Evolutionary conservation across 2,797 vertebrate genomes (phyloP).

Genomic region (Erethizon dorsatum): DNA sequence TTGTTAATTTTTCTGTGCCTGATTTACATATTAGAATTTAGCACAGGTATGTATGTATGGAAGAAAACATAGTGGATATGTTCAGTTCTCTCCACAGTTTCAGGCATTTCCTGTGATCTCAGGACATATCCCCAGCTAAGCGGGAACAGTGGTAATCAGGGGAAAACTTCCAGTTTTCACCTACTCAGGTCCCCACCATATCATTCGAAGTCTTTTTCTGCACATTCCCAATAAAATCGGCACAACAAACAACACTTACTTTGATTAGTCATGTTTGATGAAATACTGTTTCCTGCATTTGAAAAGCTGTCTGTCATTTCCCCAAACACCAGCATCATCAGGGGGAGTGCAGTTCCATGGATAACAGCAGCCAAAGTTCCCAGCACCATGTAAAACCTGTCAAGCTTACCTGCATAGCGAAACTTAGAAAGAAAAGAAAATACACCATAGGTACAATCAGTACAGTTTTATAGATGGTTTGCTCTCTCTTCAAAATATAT

Average conservation of each 20-base stretch:
- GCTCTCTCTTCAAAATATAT: background rate
- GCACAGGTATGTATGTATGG: background rate
- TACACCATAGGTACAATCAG: background rate
- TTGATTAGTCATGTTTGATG: fast-evolving
- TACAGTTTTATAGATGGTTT: background rate
- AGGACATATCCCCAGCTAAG: background rate
- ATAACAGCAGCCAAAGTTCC: slow-evolving; percentile 91
- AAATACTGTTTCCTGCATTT: background rate
- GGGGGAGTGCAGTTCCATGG: slow-evolving; percentile 93
- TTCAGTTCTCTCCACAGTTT: background rate
- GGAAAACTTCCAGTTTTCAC: background rate
- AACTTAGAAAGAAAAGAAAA: slow-evolving; percentile 90
- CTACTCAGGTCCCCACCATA: background rate
- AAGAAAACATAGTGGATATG: background rate
- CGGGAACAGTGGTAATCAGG: background rate
- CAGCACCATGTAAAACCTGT: slow-evolving; percentile 91
- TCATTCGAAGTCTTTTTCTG: background rate
- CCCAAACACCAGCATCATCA: slow-evolving; percentile 95
- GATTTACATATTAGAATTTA: background rate
- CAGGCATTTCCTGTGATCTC: background rate
- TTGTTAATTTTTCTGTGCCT: background rate
- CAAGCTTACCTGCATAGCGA: slow-evolving; percentile 93
- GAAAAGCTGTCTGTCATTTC: slow-evolving; percentile 96
- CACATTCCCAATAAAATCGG: slow-evolving; percentile 8
- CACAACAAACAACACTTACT: slow-evolving; percentile 79